Conservation (phyloP, 1,140 invertebrate species). For the Polypedilum vanderplanki region DNA sequence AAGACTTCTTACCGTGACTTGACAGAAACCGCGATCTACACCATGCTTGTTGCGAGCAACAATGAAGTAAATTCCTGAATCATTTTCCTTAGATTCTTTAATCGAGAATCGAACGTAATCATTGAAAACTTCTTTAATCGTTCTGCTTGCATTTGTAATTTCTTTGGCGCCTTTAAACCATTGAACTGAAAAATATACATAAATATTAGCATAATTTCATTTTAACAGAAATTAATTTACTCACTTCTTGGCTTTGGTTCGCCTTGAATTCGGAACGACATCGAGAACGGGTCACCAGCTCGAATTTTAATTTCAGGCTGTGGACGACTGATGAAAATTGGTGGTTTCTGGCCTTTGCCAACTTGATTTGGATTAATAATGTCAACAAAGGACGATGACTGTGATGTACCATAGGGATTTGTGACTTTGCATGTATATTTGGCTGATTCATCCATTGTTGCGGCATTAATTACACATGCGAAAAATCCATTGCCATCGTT, state of each 20-base stretch:
- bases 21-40: slow-evolving; percentile 74
- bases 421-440: slow-evolving; percentile 78
- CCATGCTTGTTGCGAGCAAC: slow-evolving; percentile 86
- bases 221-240: slow-evolving; percentile 29
- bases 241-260: slow-evolving; percentile 77
- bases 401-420: slow-evolving; percentile 69
- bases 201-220: slow-evolving; percentile 10
- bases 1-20: slow-evolving; percentile 57
- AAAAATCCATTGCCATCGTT: slow-evolving; percentile 86
- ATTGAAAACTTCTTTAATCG: slow-evolving; percentile 72
- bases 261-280: slow-evolving; percentile 70
- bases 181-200: slow-evolving; percentile 50
- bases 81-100: slow-evolving; percentile 72
- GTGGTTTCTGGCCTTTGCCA: slow-evolving; percentile 60
- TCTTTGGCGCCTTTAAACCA: slow-evolving; percentile 81
- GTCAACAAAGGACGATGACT: slow-evolving; percentile 60
- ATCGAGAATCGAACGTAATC: slow-evolving; percentile 81
- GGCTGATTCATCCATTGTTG: slow-evolving; percentile 76
- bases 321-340: slow-evolving; percentile 68
- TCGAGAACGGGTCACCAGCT: slow-evolving; percentile 67
- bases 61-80: slow-evolving; percentile 91
- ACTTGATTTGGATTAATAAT: slow-evolving; percentile 50
- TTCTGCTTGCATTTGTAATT: slow-evolving; percentile 67
- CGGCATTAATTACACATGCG: slow-evolving; percentile 57
- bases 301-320: slow-evolving; percentile 65